Evolutionary conservation across 2,888 invertebrate genomes (phyloP).

Genomic region (Lathronympha strigana): DNA sequence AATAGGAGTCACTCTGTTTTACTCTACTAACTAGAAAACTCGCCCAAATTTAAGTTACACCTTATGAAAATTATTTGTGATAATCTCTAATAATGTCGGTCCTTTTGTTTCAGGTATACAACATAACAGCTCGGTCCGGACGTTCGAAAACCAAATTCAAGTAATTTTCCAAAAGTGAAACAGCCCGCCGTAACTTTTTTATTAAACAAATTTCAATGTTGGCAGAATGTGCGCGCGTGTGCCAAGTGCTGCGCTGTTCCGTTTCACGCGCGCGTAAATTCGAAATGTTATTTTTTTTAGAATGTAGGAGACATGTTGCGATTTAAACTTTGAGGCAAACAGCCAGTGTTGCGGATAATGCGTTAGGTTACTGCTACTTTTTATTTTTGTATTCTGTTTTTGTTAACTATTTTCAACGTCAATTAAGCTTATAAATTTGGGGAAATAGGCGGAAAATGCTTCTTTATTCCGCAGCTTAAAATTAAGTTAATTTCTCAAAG

Average conservation of each 20-base stretch:
- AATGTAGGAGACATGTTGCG: neutral
- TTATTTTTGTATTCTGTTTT: no score
- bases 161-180: slow-evolving; percentile 1
- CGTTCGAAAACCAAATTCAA: slow-evolving; percentile 5
- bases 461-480: no score
- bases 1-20: no score
- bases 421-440: no score
- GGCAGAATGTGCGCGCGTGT: slow-evolving; percentile 1
- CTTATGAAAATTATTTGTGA: no score
- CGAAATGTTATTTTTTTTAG: slow-evolving; percentile 3
- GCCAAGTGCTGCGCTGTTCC: slow-evolving; percentile 17
- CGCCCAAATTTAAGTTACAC: no score
- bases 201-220: slow-evolving; percentile 35
- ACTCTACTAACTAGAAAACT: no score
- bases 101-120: slow-evolving; percentile 19
- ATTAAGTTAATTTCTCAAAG: no score
- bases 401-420: neutral
- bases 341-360: no score
- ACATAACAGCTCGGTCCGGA: neutral
- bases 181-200: slow-evolving; percentile 27
- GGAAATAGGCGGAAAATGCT: no score
- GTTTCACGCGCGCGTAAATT: slow-evolving; percentile 22
- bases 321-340: no score
- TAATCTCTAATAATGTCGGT: neutral
- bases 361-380: no score